Conservation (phyloP, 2,888 invertebrate species). For the Tachystola acroxantha region DNA sequence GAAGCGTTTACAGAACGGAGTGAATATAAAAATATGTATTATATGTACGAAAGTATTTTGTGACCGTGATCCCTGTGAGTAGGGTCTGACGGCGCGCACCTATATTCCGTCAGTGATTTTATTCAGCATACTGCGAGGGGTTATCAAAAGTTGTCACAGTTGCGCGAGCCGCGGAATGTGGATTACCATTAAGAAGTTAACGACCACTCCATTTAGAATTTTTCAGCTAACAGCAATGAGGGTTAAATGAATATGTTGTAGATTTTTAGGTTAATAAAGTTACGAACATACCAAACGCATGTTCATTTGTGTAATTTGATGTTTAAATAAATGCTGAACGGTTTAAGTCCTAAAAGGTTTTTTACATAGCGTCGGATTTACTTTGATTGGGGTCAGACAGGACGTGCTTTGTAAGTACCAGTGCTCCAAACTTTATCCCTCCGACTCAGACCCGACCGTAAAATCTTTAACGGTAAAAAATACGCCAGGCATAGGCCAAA, state of each 20-base stretch:
- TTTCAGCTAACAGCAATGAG: too few species aligned
- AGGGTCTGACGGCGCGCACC: constrained; percentile 53
- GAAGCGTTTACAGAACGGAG: constrained; percentile 20
- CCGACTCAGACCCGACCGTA: constrained; percentile 16
- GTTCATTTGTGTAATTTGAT: constrained; percentile 1
- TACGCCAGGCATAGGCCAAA: background rate
- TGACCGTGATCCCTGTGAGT: constrained; percentile 45
- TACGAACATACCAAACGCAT: background rate
- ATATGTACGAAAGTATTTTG: constrained; percentile 17
- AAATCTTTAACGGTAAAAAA: background rate
- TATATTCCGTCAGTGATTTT: constrained; percentile 43
- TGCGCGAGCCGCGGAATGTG: constrained; percentile 12
- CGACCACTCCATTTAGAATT: background rate
- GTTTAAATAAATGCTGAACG: constrained; percentile 5
- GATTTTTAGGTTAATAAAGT: background rate
- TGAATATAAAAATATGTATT: constrained; percentile 17
- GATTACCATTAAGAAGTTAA: background rate
- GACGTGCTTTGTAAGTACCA: constrained; percentile 22
- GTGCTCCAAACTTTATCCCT: constrained; percentile 20
- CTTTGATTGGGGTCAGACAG: constrained; percentile 45
- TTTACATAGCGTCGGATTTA: constrained; percentile 24
- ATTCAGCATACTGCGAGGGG: constrained; percentile 28
- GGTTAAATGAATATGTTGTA: too few species aligned
- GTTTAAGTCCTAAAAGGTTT: constrained; percentile 10
- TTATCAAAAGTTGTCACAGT: constrained; percentile 44